Evolutionary conservation across 2,888 invertebrate species (phyloP).

Genomic region (Amphipoea lucens): DNA sequence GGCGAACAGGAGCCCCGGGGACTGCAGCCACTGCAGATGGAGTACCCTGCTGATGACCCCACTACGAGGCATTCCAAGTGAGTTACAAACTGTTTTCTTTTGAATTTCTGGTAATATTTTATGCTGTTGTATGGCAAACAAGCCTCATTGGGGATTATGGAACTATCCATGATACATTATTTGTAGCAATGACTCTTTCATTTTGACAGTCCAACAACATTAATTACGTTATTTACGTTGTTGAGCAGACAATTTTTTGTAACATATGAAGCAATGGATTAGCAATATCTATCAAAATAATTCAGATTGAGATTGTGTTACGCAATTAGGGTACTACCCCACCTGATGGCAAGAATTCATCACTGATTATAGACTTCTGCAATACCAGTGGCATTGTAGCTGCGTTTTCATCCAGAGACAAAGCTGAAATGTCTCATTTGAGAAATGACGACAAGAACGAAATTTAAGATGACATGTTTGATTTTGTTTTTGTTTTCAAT

Average conservation of each 20-base stretch:
- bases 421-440: neutral
- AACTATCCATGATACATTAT: no score
- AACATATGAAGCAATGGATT: no score
- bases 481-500: neutral
- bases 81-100: constrained; percentile 60
- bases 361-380: neutral
- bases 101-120: neutral
- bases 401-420: neutral
- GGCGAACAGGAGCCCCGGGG: constrained; percentile 84
- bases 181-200: no score
- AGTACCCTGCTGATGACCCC: constrained; percentile 83
- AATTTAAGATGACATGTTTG: neutral
- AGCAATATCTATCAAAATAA: no score
- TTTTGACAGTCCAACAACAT: no score
- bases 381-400: neutral
- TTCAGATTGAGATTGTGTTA: neutral
- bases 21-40: constrained; percentile 79
- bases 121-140: neutral
- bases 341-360: neutral
- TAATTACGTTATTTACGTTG: no score
- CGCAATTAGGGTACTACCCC: neutral
- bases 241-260: no score
- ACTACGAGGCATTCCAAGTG: constrained; percentile 82
- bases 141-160: no score
- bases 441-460: neutral